phyloP scores from a whole-genome alignment of 2,888 invertebrate genomes.

The Drosophila fulvimacula region DNA sequence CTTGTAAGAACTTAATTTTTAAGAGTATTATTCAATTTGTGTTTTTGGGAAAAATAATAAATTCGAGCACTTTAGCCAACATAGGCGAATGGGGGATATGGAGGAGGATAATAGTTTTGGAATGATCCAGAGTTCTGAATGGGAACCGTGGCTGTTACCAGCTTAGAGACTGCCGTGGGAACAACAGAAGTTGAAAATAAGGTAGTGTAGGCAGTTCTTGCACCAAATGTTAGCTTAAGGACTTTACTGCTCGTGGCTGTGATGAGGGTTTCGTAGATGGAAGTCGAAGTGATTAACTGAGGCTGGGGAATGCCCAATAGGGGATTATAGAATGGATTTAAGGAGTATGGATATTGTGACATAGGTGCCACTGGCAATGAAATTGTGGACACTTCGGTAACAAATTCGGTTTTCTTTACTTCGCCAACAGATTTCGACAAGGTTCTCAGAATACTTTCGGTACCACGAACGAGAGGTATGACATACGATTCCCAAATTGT shows the following conservation, averaged over 20 bases:
- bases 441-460: constrained; percentile 91
- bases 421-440: constrained; percentile 92
- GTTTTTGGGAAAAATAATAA: constrained; percentile 3
- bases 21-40: constrained; percentile 10
- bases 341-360: constrained; percentile 83
- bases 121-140: constrained; percentile 89
- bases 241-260: constrained; percentile 93
- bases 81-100: constrained; percentile 91
- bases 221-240: constrained; percentile 94
- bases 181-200: constrained; percentile 93
- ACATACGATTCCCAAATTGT: constrained; percentile 93
- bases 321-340: constrained; percentile 83
- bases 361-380: constrained; percentile 85
- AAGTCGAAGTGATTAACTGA: constrained; percentile 92
- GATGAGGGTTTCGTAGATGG: constrained; percentile 92
- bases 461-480: constrained; percentile 91
- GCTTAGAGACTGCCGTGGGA: constrained; percentile 93
- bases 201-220: constrained; percentile 94
- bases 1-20: constrained; percentile 4
- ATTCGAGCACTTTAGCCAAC: constrained; percentile 86
- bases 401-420: constrained; percentile 91
- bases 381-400: constrained; percentile 90
- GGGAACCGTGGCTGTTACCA: constrained; percentile 92
- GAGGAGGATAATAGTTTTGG: constrained; percentile 91
- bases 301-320: constrained; percentile 87